Evolutionary conservation across 2,113 vertebrate species (phyloP).

Genomic region (Carassius carassius): DNA sequence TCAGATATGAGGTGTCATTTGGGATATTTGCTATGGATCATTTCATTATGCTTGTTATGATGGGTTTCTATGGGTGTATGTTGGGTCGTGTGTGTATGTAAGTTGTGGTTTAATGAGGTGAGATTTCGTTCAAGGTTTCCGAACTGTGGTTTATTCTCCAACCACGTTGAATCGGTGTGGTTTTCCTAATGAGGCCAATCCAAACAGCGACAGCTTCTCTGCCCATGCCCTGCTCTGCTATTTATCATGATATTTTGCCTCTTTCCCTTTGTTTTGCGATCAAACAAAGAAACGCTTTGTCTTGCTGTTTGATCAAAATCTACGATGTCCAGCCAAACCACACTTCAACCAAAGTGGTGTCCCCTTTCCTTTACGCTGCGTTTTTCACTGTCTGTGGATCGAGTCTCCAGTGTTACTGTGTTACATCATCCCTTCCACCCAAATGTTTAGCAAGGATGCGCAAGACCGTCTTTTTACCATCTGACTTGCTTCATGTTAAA

Average conservation of each 20-base stretch:
- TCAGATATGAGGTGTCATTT: background rate
- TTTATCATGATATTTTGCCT: slow-evolving; percentile 36
- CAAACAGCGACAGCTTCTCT: slow-evolving; percentile 56
- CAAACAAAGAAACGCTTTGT: slow-evolving; percentile 12
- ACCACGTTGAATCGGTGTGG: background rate
- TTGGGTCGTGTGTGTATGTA: background rate
- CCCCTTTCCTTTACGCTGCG: background rate
- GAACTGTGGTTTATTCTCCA: background rate
- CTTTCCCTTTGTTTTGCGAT: slow-evolving; percentile 28
- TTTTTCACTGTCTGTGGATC: background rate
- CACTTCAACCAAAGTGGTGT: background rate
- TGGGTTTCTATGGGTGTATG: background rate
- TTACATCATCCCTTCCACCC: background rate
- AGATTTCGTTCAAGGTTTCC: slow-evolving; percentile 9
- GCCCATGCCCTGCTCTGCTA: slow-evolving; percentile 49
- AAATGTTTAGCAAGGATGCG: background rate
- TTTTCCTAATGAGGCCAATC: slow-evolving; percentile 56
- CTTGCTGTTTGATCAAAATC: background rate
- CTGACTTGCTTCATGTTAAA: background rate
- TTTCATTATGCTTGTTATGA: background rate
- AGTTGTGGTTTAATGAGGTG: background rate
- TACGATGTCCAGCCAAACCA: background rate
- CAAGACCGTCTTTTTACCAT: background rate
- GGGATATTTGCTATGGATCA: background rate
- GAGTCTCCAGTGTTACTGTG: background rate